A percentile compares a stretch with the other conserved stretches of the same genome.
phyloP scores from a whole-genome alignment of 2,888 invertebrate genomes.

The Ernsta delagoae region DNA sequence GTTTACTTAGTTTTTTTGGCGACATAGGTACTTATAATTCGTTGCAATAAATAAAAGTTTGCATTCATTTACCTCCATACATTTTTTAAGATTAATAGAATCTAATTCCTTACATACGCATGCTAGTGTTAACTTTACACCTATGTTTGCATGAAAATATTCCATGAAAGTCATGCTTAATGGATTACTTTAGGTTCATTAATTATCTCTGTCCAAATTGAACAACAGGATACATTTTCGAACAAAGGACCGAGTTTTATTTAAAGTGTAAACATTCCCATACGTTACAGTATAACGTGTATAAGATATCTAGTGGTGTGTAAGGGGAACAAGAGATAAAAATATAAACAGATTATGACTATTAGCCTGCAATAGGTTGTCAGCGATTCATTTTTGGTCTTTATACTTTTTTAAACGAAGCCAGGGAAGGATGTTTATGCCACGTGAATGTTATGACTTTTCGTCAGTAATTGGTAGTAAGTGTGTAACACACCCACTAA shows the following conservation, averaged over 20 bases:
- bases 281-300: slow-evolving; percentile 59
- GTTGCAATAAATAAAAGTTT: too few relatives aligned
- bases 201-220: slow-evolving; percentile 10
- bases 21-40: too few relatives aligned
- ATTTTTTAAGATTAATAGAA: neutral
- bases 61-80: too few relatives aligned
- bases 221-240: slow-evolving; percentile 47
- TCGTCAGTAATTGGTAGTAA: slow-evolving; percentile 80
- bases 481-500: slow-evolving; percentile 81
- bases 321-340: slow-evolving; percentile 61
- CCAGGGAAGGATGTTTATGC: slow-evolving; percentile 77
- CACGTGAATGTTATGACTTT: slow-evolving; percentile 80
- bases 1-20: too few relatives aligned
- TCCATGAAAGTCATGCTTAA: neutral
- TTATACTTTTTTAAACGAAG: slow-evolving; percentile 60
- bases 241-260: slow-evolving; percentile 55
- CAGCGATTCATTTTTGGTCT: slow-evolving; percentile 74
- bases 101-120: too few relatives aligned
- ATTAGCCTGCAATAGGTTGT: slow-evolving; percentile 78
- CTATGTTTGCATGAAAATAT: slow-evolving; percentile 1
- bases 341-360: slow-evolving; percentile 73
- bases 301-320: slow-evolving; percentile 61
- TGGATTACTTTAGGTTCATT: slow-evolving; percentile 9
- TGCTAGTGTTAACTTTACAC: neutral
- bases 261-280: slow-evolving; percentile 80